Conservation (phyloP, 2,797 vertebrate species). For the Aeoliscus strigatus region DNA sequence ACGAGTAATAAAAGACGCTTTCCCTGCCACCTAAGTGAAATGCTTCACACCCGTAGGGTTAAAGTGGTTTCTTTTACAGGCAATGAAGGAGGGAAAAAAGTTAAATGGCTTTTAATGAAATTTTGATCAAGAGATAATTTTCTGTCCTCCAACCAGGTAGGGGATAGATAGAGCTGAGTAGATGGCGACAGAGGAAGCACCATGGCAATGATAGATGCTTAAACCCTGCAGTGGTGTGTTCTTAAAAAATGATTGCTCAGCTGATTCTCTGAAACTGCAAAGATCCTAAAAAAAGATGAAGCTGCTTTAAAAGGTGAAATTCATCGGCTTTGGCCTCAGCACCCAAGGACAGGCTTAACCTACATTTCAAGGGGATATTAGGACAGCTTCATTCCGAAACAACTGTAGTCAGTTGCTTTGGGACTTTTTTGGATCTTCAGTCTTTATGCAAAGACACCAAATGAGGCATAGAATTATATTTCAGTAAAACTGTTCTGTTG, state of each 20-base stretch:
- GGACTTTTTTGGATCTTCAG: too few species aligned
- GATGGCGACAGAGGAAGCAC: constrained; percentile 32
- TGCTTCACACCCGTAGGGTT: constrained; percentile 27
- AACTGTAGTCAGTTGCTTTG: too few species aligned
- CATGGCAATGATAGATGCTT: constrained; percentile 66
- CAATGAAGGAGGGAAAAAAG: constrained; percentile 37
- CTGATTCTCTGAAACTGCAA: constrained; percentile 59
- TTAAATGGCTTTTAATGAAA: constrained; percentile 76
- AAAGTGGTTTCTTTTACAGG: constrained; percentile 55
- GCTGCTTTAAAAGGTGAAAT: constrained; percentile 42
- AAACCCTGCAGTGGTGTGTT: constrained; percentile 62
- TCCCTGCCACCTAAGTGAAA: constrained; percentile 36
- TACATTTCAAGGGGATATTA: constrained; percentile 6
- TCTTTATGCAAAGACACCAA: too few species aligned
- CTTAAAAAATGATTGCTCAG: constrained; percentile 75
- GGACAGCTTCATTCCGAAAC: too few species aligned
- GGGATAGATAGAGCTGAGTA: constrained; percentile 55
- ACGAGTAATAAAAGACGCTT: constrained; percentile 31
- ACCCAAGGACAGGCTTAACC: constrained; percentile 12
- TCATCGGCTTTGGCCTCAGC: constrained; percentile 13
- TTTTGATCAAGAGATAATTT: constrained; percentile 78
- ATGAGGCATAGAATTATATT: too few species aligned
- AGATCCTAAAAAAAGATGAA: constrained; percentile 49
- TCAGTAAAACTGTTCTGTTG: too few species aligned
- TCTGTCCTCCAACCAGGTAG: constrained; percentile 59